Base-by-base conservation (phyloP, 2,888 invertebrate genomes). In the Megamerina dolium region DNA sequence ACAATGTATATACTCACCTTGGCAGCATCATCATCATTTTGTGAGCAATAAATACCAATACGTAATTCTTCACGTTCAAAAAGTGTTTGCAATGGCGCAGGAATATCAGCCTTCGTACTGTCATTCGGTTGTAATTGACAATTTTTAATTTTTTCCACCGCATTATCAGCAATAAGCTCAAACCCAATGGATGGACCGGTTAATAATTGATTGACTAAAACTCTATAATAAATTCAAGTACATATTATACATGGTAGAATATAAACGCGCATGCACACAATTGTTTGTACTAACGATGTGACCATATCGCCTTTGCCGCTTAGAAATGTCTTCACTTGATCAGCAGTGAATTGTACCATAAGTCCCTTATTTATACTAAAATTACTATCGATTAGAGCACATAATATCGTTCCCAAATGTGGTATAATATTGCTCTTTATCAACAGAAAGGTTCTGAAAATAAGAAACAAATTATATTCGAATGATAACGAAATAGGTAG, bases 371-470 rank as follows among this genome's bases (percentile, higher is more conserved):
- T 78, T 35, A 91, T 66, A 35, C 71, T 73, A 49, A 83, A 75
- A 23, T 77, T 77, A 59, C 76, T 73, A 4, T 80, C 75, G 57
- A 79, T 72, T 12, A 93, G 77, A 18, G 77, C 68, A 38, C 78
- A 80, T 1, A 94, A 59, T 42, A 94, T 83, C 58, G 82, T 80
- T 1, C 92, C 91, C 51, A 84, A 75, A 61, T 80, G 78, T 16
- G 77, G 73, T 17, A 84, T 73, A 8, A 81, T 78, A 45, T 82
- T 74, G 8, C 89, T 87, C 67, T 89, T 90, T 8, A 94, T 74
- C 52, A 94, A 70, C 4, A 80, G 82, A 70, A 88, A 84, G 2
- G 88, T 86, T 57, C 85, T 85, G 58, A 5, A 14, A 30, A 32
- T 43, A 21, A 8, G 23, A 23, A 8, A 8, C n/a, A n/a, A n/a